phyloP scores from a whole-genome alignment of 2,888 invertebrate genomes.

The Schrankia costaestrigalis region DNA sequence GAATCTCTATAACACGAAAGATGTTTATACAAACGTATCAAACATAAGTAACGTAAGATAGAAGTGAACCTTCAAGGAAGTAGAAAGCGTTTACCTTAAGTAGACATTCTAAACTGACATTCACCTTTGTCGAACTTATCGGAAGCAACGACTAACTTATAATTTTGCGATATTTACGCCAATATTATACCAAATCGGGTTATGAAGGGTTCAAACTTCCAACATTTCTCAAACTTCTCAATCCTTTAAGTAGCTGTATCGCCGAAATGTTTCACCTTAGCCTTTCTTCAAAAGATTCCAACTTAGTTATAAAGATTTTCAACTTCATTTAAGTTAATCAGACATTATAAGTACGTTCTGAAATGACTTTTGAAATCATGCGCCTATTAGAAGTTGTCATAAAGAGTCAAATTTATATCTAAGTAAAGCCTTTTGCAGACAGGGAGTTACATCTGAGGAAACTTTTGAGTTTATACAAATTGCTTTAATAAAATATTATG shows the following conservation, averaged over 20 bases:
- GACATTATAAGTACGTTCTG: too few relatives aligned
- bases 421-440: too few relatives aligned
- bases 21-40: too few relatives aligned
- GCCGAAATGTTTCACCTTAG: constrained; percentile 5
- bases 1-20: too few relatives aligned
- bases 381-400: too few relatives aligned
- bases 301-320: constrained; percentile 4
- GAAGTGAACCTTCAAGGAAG: too few relatives aligned
- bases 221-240: constrained; percentile 6
- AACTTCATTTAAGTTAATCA: constrained; percentile 4
- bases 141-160: constrained; percentile 5
- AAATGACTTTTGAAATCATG: too few relatives aligned
- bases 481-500: too few relatives aligned
- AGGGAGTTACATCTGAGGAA: too few relatives aligned
- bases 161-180: constrained; percentile 8
- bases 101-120: not conserved
- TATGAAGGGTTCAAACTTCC: constrained; percentile 8
- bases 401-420: too few relatives aligned
- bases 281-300: constrained; percentile 6
- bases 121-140: not conserved
- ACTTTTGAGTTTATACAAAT: too few relatives aligned
- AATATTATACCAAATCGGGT: constrained; percentile 10
- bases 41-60: too few relatives aligned
- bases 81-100: not conserved
- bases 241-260: constrained; percentile 10